Conservation (phyloP, 1,140 invertebrate species). For the Drosophila dunni region DNA sequence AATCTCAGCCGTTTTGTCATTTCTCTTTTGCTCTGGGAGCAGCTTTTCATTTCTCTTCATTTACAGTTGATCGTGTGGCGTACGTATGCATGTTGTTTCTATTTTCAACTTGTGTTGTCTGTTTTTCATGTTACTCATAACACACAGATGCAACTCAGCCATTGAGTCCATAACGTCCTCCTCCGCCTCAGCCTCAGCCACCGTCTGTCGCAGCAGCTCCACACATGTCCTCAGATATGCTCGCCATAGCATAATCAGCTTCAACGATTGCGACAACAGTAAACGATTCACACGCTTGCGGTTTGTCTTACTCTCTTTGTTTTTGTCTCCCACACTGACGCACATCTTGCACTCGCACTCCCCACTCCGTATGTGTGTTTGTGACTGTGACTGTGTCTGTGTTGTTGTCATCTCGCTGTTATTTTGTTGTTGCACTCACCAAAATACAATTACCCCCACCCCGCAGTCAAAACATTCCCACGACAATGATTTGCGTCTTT, state of each 20-base stretch:
- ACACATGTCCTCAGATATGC: constrained; percentile 74
- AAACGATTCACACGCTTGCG: constrained; percentile 70
- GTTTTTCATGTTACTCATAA: constrained; percentile 15
- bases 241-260: constrained; percentile 68
- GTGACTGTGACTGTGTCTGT: constrained; percentile 37
- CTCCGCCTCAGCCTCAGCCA: constrained; percentile 33
- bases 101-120: constrained; percentile 26
- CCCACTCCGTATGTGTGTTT: constrained; percentile 32
- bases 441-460: constrained; percentile 76
- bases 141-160: constrained; percentile 66
- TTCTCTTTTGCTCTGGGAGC: not conserved
- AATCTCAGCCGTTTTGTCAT: constrained; percentile 37
- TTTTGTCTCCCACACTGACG: constrained; percentile 9
- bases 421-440: constrained; percentile 58
- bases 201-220: constrained; percentile 55
- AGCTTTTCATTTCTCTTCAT: not conserved
- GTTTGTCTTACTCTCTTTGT: constrained; percentile 58
- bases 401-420: constrained; percentile 12
- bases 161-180: constrained; percentile 44
- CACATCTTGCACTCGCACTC: constrained; percentile 1
- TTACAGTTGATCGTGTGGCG: too few relatives aligned
- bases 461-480: constrained; percentile 25
- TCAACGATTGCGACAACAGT: constrained; percentile 62
- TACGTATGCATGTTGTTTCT: not conserved
- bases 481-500: constrained; percentile 67